Evolutionary conservation across 2,797 vertebrate genomes (phyloP), one percentile per base, ranked within the genome.

Genomic region (Sylvilagus floridanus): DNA sequence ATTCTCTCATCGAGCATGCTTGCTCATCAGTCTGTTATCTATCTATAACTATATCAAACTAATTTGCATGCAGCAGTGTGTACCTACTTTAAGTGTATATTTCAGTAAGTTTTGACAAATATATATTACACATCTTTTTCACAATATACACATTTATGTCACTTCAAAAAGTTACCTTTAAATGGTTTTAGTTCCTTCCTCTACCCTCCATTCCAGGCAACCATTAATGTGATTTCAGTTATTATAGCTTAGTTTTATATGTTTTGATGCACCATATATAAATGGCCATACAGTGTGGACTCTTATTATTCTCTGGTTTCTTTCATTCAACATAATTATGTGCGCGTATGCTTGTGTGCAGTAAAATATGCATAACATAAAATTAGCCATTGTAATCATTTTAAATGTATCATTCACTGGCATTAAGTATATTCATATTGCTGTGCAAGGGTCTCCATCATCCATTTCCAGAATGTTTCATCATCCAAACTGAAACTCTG

Each of bases 101-200:
- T 79, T 79, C n/a, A 78, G 4, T 91, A 72, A 91, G 28, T 68
- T 86, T 86, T 52, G 52, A 77, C 52, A 86, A 71, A 85, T 50
- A 63, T 42, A 81, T 63, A 47, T 35, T 63, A 37, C 24, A 30
- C 42, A 37, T 63, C 26, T 35, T 63, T 42, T 63, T 63, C n/a
- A 81, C 28, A 16, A 63, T 81, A 42, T 63, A 21, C 22, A 26
- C 77, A 42, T 60, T 76, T 42, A 26, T 37, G 22, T 71, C 54
- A 62, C 37, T 78, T 37, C 65, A 84, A 42, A 84, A 77, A 84
- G 35, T 91, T 84, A 42, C 10, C 6, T 66, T 17, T 37, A 91
- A 22, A 47, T 30, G 32, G 47, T 77, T 92, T 76, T 13, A 32
- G 28, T 68, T 68, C 17, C 14, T 60, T 24, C 19, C 24, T 83